Evolutionary conservation across 2,888 invertebrate species (phyloP).

Genomic region (Aporophyla nigra): DNA sequence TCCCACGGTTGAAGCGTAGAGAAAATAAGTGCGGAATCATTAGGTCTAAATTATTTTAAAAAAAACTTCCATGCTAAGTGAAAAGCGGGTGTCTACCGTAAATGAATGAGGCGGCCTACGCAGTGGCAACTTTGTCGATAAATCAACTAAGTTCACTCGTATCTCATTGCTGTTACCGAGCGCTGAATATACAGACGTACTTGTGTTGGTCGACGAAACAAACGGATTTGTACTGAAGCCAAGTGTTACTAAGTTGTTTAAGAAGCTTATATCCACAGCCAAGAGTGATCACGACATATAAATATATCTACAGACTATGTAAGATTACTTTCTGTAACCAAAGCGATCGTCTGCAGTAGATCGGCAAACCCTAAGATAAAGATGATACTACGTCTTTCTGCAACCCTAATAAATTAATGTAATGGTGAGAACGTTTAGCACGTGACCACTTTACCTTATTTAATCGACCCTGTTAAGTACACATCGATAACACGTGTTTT

Average conservation of each 20-base stretch:
- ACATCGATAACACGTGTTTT: constrained; percentile 38
- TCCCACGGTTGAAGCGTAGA: background rate
- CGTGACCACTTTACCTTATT: constrained; percentile 44
- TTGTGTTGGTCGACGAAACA: constrained; percentile 17
- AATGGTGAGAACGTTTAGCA: constrained; percentile 55
- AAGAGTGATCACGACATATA: background rate
- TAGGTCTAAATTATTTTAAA: constrained; percentile 33
- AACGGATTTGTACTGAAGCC: constrained; percentile 18
- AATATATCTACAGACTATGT: background rate
- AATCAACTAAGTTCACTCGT: constrained; percentile 63
- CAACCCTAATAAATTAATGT: constrained; percentile 54
- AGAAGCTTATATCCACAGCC: constrained; percentile 5
- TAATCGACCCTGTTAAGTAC: constrained; percentile 42
- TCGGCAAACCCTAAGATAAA: constrained; percentile 24
- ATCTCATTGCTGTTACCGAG: constrained; percentile 48
- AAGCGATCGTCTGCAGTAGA: constrained; percentile 11
- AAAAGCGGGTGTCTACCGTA: constrained; percentile 56
- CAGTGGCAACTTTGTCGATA: constrained; percentile 62
- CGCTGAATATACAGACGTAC: constrained; percentile 34
- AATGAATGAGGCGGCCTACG: constrained; percentile 59
- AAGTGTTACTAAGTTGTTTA: constrained; percentile 4
- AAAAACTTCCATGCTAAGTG: constrained; percentile 54
- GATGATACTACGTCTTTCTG: constrained; percentile 43
- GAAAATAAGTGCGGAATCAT: constrained; percentile 37
- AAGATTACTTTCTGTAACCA: constrained; percentile 14